Conservation (phyloP, 1,140 invertebrate species). For the Drosophila elegans region DNA sequence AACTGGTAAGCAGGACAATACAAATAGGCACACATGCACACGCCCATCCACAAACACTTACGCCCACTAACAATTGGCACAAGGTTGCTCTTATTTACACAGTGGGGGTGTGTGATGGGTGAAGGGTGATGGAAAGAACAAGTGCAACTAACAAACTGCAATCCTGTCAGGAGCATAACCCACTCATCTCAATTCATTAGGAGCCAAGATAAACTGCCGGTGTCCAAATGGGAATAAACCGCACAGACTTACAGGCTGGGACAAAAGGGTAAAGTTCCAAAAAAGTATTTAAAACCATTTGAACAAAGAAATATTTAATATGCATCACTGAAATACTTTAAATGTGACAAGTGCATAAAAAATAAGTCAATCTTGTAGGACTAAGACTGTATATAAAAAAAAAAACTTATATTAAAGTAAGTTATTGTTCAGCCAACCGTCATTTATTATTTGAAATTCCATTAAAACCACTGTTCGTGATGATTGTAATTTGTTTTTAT, state of each 20-base stretch:
- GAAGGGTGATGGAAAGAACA: neutral
- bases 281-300: no score
- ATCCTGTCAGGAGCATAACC: conserved; percentile 48
- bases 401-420: no score
- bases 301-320: no score
- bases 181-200: conserved; percentile 53
- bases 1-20: conserved; percentile 38
- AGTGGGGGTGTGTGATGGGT: neutral
- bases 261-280: no score
- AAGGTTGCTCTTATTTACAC: conserved; percentile 55
- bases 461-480: conserved; percentile 37
- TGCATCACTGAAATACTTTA: no score
- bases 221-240: conserved; percentile 15
- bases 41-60: neutral
- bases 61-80: conserved; percentile 30
- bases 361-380: no score
- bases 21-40: conserved; percentile 15
- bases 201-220: conserved; percentile 34
- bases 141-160: conserved; percentile 31
- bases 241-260: neutral
- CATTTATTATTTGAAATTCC: conserved; percentile 39
- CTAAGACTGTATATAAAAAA: no score
- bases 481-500: conserved; percentile 51
- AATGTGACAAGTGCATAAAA: no score
- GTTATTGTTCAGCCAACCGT: neutral